These are phyloP conservation scores for Gandaritis pyraliata DNA, from an alignment of 2,888 invertebrate genomes.

Conservation along the genomic window DNA sequence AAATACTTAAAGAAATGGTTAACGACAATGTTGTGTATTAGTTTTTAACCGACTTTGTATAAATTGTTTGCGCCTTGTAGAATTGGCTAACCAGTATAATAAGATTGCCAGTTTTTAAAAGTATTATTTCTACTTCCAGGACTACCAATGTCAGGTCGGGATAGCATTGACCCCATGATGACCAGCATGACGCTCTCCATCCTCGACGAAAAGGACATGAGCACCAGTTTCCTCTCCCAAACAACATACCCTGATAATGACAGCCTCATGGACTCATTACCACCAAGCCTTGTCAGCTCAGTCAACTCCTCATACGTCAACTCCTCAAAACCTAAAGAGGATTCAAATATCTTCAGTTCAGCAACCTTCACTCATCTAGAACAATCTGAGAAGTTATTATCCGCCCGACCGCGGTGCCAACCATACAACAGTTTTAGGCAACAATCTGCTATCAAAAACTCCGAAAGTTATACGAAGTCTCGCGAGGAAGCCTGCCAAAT, in stretches of 20 bases:
- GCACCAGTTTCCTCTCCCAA: constrained; percentile 80
- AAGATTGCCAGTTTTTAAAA: background rate
- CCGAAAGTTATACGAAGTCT: constrained; percentile 75
- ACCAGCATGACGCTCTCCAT: constrained; percentile 81
- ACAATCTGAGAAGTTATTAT: constrained; percentile 70
- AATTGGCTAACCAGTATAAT: too few relatives aligned
- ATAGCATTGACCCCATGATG: constrained; percentile 78
- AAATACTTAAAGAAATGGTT: background rate
- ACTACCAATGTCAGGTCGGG: constrained; percentile 64
- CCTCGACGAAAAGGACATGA: constrained; percentile 82
- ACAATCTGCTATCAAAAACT: constrained; percentile 62
- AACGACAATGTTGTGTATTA: background rate
- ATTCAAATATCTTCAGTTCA: constrained; percentile 75
- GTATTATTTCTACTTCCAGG: constrained; percentile 50
- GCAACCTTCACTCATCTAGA: constrained; percentile 77
- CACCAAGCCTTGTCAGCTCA: constrained; percentile 76
- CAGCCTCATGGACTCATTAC: constrained; percentile 75
- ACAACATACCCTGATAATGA: constrained; percentile 79
- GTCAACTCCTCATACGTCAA: constrained; percentile 76
- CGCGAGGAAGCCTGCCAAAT: constrained; percentile 75
- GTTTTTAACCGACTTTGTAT: too few relatives aligned
- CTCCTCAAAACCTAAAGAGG: constrained; percentile 60
- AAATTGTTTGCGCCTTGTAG: too few relatives aligned
- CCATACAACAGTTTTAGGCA: constrained; percentile 69
- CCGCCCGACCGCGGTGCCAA: constrained; percentile 66